Percentiles rank a stretch among this genome's conserved stretches.
phyloP scores from a whole-genome alignment of 2,888 invertebrate genomes.

The Volucella bombylans region DNA sequence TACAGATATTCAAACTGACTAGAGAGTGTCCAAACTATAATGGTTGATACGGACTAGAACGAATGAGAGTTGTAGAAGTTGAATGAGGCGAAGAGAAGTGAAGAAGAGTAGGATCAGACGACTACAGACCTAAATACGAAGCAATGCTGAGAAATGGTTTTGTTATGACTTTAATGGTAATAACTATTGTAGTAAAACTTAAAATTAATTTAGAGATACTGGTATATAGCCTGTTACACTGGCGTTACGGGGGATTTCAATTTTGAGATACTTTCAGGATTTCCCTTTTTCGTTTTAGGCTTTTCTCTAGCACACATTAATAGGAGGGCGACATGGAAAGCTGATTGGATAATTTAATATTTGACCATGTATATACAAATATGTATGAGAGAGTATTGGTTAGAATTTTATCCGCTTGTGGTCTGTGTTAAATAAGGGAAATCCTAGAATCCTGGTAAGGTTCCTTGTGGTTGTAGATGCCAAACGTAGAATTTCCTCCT shows the following conservation, averaged over 20 bases:
- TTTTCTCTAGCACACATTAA: too few species aligned
- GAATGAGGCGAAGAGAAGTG: too few species aligned
- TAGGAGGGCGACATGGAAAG: too few species aligned
- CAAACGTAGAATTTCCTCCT: too few species aligned
- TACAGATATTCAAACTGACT: conserved; percentile 36
- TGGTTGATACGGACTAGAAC: background rate
- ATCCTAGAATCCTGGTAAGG: conserved; percentile 4
- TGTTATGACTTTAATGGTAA: conserved; percentile 33
- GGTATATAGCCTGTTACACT: conserved; percentile 40
- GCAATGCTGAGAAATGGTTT: background rate
- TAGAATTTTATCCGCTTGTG: conserved; percentile 26
- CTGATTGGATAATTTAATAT: background rate
- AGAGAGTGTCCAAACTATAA: conserved; percentile 13
- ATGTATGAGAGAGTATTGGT: background rate
- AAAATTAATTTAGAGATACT: conserved; percentile 61
- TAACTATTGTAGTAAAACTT: conserved; percentile 44
- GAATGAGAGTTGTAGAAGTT: too few species aligned
- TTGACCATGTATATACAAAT: background rate
- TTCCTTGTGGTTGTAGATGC: too few species aligned
- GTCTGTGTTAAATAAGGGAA: conserved; percentile 3
- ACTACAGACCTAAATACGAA: too few species aligned
- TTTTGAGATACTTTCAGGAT: background rate
- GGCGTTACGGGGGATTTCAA: conserved; percentile 37
- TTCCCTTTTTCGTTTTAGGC: too few species aligned
- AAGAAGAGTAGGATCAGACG: too few species aligned